phyloP scores from a whole-genome alignment of 2,888 invertebrate genomes.

The Agrenia bidenticulata region DNA sequence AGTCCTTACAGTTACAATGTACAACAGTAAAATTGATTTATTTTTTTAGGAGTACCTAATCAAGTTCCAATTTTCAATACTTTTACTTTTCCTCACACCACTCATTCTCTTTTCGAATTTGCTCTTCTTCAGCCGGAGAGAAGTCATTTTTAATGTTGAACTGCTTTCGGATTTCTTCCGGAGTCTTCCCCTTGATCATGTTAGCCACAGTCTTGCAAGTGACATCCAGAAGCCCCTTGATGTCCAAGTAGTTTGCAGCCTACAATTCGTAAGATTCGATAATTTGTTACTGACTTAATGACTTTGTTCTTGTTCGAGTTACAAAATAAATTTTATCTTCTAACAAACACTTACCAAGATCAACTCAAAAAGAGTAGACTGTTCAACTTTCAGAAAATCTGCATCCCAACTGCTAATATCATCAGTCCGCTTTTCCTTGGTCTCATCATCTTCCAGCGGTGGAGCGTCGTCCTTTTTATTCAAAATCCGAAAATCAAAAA shows the following conservation, averaged over 20 bases:
- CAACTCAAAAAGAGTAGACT: slow-evolving; percentile 92
- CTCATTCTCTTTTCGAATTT: slow-evolving; percentile 92
- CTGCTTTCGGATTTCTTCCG: slow-evolving; percentile 93
- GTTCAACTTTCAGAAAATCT: slow-evolving; percentile 97
- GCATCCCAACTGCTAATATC: slow-evolving; percentile 99
- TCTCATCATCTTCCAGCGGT: slow-evolving; percentile 94
- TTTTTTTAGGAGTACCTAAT: too few relatives aligned
- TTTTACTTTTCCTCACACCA: slow-evolving; percentile 84
- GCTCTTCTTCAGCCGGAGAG: slow-evolving; percentile 92
- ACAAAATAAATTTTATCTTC: too few relatives aligned
- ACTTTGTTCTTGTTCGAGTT: too few relatives aligned
- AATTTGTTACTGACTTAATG: too few relatives aligned
- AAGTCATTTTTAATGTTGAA: slow-evolving; percentile 97
- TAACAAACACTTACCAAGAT: slow-evolving; percentile 72
- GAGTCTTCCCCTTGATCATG: slow-evolving; percentile 98
- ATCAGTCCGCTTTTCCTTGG: slow-evolving; percentile 94
- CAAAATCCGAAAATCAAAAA: background rate
- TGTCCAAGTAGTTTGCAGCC: slow-evolving; percentile 95
- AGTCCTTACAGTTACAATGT: too few relatives aligned
- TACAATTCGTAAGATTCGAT: slow-evolving; percentile 43
- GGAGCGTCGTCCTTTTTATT: slow-evolving; percentile 77
- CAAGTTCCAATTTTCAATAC: too few relatives aligned
- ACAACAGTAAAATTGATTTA: too few relatives aligned
- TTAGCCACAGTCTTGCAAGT: slow-evolving; percentile 98
- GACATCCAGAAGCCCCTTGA: slow-evolving; percentile 90